Evolutionary conservation across 1,140 invertebrate genomes (phyloP).

Genomic region (Steinernema feltiae): DNA sequence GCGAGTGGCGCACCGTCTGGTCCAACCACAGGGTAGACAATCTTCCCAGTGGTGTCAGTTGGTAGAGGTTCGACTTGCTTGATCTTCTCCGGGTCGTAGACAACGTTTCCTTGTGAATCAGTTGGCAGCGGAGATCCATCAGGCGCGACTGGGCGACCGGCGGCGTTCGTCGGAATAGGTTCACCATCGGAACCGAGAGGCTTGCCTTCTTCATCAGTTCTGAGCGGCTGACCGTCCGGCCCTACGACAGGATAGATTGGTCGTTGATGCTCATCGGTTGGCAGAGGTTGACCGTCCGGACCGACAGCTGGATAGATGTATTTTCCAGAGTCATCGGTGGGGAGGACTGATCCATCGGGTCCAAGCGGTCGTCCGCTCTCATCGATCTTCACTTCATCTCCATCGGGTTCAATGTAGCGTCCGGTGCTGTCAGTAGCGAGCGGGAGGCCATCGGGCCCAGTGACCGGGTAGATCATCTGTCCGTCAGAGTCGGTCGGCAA

Average conservation of each 20-base stretch:
- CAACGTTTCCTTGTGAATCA: conserved; percentile 21
- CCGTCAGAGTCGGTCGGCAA: no score
- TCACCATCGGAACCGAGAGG: conserved; percentile 23
- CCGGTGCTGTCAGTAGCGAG: conserved; percentile 18
- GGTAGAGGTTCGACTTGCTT: conserved; percentile 13
- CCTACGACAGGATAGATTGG: conserved; percentile 18
- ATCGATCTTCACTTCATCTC: conserved; percentile 23
- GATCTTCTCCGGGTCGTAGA: neutral
- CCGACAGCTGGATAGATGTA: conserved; percentile 18
- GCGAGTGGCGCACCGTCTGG: conserved; percentile 30
- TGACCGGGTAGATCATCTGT: no score
- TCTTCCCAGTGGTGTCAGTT: conserved; percentile 13
- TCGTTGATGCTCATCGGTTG: conserved; percentile 22
- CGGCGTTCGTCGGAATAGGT: conserved; percentile 29
- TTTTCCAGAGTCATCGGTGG: conserved; percentile 21
- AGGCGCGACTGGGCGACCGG: conserved; percentile 19
- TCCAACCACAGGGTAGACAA: conserved; percentile 25
- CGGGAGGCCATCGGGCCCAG: no score
- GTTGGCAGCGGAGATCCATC: conserved; percentile 34
- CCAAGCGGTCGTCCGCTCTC: conserved; percentile 18
- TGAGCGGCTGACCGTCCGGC: conserved; percentile 18
- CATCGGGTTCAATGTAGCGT: conserved; percentile 6
- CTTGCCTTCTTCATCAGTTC: conserved; percentile 15
- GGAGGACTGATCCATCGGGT: conserved; percentile 26
- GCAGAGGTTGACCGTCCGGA: conserved; percentile 23